Conservation (phyloP, 2,113 vertebrate genomes). For the Platanista minor region DNA sequence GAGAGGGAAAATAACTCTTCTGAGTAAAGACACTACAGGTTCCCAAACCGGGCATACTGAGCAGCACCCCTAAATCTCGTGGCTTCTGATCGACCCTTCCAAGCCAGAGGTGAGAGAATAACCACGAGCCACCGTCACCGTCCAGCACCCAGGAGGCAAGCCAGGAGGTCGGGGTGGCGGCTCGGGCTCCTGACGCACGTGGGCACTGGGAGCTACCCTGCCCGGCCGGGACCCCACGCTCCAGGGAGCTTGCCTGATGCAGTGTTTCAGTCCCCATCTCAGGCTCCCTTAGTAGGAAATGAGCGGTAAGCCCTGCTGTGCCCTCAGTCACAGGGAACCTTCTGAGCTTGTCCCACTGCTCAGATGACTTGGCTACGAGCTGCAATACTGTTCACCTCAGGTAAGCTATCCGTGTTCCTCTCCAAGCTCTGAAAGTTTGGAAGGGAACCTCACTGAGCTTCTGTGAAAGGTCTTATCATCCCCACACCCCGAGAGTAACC, state of each 20-base stretch:
- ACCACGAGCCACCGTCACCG: rapidly evolving
- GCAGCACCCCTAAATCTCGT: rapidly evolving
- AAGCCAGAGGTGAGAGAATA: not conserved
- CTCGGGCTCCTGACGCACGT: not conserved
- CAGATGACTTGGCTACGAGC: rapidly evolving
- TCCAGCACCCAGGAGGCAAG: not conserved
- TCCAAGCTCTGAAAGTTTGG: rapidly evolving
- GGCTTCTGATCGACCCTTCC: not conserved
- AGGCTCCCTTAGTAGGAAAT: not conserved
- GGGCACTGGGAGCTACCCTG: not conserved
- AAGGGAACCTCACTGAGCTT: not conserved
- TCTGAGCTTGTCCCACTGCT: rapidly evolving
- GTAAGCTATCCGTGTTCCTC: rapidly evolving
- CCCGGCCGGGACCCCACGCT: too few species aligned
- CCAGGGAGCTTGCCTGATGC: rapidly evolving
- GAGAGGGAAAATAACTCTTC: not conserved
- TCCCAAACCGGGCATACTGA: rapidly evolving
- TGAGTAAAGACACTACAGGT: not conserved
- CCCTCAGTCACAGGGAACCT: rapidly evolving
- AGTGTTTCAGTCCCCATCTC: rapidly evolving
- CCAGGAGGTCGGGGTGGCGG: not conserved
- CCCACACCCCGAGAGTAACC: not conserved
- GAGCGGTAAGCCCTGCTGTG: not conserved
- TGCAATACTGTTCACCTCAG: rapidly evolving
- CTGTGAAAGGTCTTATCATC: not conserved